phyloP scores from a whole-genome alignment of 92 coral and sea anemone species.

The Parazoanthus darwini region DNA sequence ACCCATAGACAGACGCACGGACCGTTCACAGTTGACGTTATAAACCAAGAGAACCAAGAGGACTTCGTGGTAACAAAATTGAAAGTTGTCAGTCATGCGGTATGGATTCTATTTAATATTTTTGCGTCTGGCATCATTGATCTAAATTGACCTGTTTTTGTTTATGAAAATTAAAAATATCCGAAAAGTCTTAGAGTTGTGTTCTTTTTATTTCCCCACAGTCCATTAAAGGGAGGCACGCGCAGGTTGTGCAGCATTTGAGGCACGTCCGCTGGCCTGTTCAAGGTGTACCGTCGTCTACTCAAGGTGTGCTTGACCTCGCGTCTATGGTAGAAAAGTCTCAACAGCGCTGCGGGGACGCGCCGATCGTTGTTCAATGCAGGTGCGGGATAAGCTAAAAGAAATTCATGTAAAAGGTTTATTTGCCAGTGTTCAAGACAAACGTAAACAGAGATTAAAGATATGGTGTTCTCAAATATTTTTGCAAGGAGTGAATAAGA shows the following conservation, averaged over 20 bases:
- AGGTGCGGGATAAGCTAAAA: slow-evolving; percentile 43
- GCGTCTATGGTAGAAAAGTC: slow-evolving; percentile 56
- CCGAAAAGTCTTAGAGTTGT: too few relatives aligned
- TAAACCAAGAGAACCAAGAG: slow-evolving; percentile 5
- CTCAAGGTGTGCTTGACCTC: slow-evolving; percentile 57
- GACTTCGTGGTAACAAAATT: slow-evolving; percentile 22
- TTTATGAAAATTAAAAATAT: too few relatives aligned
- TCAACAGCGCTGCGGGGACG: slow-evolving; percentile 51
- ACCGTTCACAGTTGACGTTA: slow-evolving; percentile 34
- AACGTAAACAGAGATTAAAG: too few relatives aligned
- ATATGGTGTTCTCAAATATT: too few relatives aligned
- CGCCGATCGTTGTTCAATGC: slow-evolving; percentile 78
- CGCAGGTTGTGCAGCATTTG: slow-evolving; percentile 55
- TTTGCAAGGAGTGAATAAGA: too few relatives aligned
- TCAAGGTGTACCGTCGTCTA: slow-evolving; percentile 51
- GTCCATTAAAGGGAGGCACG: slow-evolving; percentile 5
- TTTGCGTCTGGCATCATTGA: too few relatives aligned
- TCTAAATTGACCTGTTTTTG: too few relatives aligned
- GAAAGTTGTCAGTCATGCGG: slow-evolving; percentile 10
- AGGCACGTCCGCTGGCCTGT: slow-evolving; percentile 63
- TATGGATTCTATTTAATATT: not conserved
- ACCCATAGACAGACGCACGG: slow-evolving; percentile 37
- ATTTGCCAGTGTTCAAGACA: too few relatives aligned
- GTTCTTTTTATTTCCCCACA: too few relatives aligned
- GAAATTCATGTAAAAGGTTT: too few relatives aligned